Evolutionary conservation across 2,888 invertebrate species (phyloP).

Genomic region (Aphelenchoides bicaudatus): DNA sequence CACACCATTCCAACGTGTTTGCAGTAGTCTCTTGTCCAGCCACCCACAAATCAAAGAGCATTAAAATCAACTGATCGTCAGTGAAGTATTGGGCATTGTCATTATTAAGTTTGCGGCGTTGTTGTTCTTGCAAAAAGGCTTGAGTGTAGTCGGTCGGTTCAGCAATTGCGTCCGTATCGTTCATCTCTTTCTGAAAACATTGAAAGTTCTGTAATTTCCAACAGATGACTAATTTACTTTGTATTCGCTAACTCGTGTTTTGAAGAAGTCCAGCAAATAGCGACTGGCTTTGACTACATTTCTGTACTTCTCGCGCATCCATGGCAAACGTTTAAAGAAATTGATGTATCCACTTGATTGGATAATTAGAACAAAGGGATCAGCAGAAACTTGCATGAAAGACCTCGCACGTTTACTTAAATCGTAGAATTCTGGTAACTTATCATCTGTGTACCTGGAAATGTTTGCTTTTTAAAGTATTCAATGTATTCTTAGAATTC

Average conservation of each 20-base stretch:
- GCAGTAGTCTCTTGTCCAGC: constrained; percentile 18
- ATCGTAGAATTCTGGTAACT: constrained; percentile 21
- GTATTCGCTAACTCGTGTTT: constrained; percentile 20
- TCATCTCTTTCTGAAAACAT: constrained; percentile 7
- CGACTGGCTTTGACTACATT: not conserved
- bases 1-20: constrained; percentile 7
- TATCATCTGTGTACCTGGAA: constrained; percentile 22
- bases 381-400: not conserved
- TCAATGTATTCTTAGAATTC: too few species aligned
- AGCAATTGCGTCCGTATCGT: not conserved
- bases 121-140: constrained; percentile 24
- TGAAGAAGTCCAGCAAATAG: constrained; percentile 21
- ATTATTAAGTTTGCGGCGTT: not conserved
- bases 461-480: too few species aligned
- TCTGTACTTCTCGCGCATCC: constrained; percentile 6
- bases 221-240: too few species aligned
- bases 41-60: constrained; percentile 27
- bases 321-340: constrained; percentile 17
- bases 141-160: constrained; percentile 27
- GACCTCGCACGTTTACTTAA: constrained; percentile 16
- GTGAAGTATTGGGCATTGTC: constrained; percentile 12
- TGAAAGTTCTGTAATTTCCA: too few species aligned
- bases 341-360: too few species aligned
- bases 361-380: too few species aligned
- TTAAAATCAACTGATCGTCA: constrained; percentile 18